Percentiles rank a stretch among this genome's conserved stretches.
phyloP scores from a whole-genome alignment of 37 sponge, comb jelly and placozoan species.

The Geodia barretti region DNA sequence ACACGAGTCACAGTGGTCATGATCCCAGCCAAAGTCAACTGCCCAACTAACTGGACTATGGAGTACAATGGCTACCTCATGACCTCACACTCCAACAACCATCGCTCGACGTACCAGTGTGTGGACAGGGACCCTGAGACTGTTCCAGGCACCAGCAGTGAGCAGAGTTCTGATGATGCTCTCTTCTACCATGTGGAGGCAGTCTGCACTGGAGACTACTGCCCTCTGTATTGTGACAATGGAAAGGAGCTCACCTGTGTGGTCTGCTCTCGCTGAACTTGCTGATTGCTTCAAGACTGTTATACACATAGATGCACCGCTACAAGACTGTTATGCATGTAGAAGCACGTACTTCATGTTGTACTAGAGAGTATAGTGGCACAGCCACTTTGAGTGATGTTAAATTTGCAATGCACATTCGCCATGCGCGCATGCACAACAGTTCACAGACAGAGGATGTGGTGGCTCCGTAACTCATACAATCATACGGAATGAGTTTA shows the following conservation, averaged over 20 bases:
- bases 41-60: conserved; percentile 41
- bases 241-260: conserved; percentile 53
- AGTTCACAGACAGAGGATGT: too few species aligned
- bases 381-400: not conserved
- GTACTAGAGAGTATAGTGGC: not conserved
- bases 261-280: conserved; percentile 19
- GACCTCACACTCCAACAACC: not conserved
- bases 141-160: conserved; percentile 8
- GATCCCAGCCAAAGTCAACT: conserved; percentile 38
- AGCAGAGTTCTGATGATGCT: conserved; percentile 14
- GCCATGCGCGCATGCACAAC: too few species aligned
- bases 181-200: conserved; percentile 33
- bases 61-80: conserved; percentile 61
- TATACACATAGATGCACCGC: not conserved
- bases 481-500: too few species aligned
- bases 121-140: conserved; percentile 37
- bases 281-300: not conserved
- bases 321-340: not conserved
- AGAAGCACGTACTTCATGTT: not conserved
- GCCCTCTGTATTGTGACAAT: conserved; percentile 44
- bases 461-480: too few species aligned
- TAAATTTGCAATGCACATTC: not conserved
- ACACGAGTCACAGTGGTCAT: conserved; percentile 7
- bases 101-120: conserved; percentile 34
- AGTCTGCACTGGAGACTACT: conserved; percentile 30